A percentile compares a stretch with the other conserved stretches of the same genome.
These are phyloP conservation scores for Cromileptes altivelis DNA, from an alignment of 2,113 vertebrate species.

Conservation along the genomic window DNA sequence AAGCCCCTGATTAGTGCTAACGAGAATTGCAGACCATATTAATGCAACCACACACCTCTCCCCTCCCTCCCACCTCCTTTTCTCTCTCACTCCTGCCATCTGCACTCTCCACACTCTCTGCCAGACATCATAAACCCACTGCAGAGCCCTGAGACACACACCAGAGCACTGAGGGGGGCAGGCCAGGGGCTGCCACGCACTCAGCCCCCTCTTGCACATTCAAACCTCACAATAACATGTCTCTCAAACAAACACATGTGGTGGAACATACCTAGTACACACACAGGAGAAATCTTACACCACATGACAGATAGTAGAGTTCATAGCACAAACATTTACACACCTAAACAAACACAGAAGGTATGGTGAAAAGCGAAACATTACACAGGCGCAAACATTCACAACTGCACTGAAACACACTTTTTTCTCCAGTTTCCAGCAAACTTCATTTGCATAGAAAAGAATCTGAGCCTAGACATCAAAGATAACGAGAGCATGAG, in stretches of 20 bases:
- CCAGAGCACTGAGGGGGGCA: slow-evolving; percentile 71
- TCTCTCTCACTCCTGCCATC: slow-evolving; percentile 81
- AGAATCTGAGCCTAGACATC: slow-evolving; percentile 52
- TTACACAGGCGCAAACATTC: slow-evolving; percentile 56
- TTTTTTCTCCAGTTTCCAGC: slow-evolving; percentile 27
- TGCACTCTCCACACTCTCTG: slow-evolving; percentile 75
- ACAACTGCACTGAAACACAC: slow-evolving; percentile 26
- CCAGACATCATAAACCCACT: slow-evolving; percentile 83
- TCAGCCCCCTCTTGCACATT: slow-evolving; percentile 42
- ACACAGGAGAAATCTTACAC: slow-evolving; percentile 31
- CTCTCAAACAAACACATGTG: slow-evolving; percentile 49
- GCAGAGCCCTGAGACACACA: slow-evolving; percentile 74
- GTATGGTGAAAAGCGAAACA: slow-evolving; percentile 28
- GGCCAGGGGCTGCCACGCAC: slow-evolving; percentile 58
- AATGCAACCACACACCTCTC: slow-evolving; percentile 87
- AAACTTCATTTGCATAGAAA: slow-evolving; percentile 70
- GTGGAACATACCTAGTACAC: slow-evolving; percentile 24
- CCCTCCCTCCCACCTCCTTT: slow-evolving; percentile 34
- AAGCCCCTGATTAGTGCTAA: slow-evolving; percentile 89
- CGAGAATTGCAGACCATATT: slow-evolving; percentile 87
- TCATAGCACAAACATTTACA: slow-evolving; percentile 67
- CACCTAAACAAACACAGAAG: slow-evolving; percentile 70
- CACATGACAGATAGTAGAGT: slow-evolving; percentile 39
- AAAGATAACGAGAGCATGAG: slow-evolving; percentile 60
- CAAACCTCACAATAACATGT: slow-evolving; percentile 38